Conservation (phyloP, 2,888 invertebrate genomes). For the Andricus quercusramuli region DNA sequence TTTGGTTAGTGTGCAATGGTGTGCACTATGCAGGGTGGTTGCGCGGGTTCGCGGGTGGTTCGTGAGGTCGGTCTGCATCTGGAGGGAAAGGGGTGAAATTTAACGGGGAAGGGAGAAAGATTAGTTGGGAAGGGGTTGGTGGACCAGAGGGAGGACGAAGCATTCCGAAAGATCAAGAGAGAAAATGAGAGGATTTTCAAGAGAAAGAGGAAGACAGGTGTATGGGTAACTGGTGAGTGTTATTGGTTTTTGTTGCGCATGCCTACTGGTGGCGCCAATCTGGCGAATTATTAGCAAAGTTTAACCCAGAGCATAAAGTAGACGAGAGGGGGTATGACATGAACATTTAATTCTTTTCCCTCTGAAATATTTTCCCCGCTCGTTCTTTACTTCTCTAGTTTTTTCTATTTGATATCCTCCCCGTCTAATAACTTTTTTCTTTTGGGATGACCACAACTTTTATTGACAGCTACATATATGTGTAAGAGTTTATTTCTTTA, state of each 20-base stretch:
- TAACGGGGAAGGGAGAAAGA: conserved; percentile 20
- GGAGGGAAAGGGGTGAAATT: conserved; percentile 22
- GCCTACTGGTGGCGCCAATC: conserved; percentile 73
- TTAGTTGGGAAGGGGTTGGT: conserved; percentile 43
- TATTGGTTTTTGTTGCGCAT: conserved; percentile 77
- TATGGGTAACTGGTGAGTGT: conserved; percentile 63
- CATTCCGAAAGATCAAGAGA: conserved; percentile 49
- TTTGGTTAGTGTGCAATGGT: conserved; percentile 38
- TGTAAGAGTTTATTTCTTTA: not conserved
- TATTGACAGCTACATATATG: not conserved
- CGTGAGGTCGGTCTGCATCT: conserved; percentile 42
- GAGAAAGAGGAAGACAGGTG: conserved; percentile 58
- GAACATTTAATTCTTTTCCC: conserved; percentile 59
- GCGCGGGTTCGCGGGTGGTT: conserved; percentile 45
- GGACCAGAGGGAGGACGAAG: conserved; percentile 34
- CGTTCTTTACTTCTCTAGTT: conserved; percentile 34
- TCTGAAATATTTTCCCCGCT: conserved; percentile 39
- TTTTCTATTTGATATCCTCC: not conserved
- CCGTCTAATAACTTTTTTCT: conserved; percentile 22
- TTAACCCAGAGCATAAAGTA: conserved; percentile 63
- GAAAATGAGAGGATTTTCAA: conserved; percentile 37
- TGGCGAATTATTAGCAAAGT: conserved; percentile 76
- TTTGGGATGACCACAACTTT: conserved; percentile 18
- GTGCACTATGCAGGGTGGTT: conserved; percentile 36
- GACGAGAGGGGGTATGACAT: conserved; percentile 66